phyloP scores from a whole-genome alignment of 2,888 invertebrate species.

The Bimastos eiseni region DNA sequence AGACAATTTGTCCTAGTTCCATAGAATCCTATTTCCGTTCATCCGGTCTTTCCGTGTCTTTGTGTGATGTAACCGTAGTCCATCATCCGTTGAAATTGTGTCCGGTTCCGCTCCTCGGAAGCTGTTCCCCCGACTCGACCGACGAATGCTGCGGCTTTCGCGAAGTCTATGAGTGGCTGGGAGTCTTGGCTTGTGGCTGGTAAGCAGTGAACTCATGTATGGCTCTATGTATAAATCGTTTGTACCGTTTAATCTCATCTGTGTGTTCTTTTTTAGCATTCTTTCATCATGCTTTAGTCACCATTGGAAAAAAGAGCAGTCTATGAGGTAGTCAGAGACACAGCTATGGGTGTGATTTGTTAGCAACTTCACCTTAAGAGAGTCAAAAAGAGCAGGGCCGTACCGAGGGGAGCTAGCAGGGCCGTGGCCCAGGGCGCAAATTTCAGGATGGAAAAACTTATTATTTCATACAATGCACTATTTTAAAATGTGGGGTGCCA shows the following conservation, averaged over 20 bases:
- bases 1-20: constrained; percentile 50
- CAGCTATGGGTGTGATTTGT: too few relatives aligned
- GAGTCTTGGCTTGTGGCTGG: constrained; percentile 51
- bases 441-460: too few relatives aligned
- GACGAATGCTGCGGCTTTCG: constrained; percentile 39
- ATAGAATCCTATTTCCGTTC: constrained; percentile 50
- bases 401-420: too few relatives aligned
- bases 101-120: background rate
- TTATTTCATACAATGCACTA: too few relatives aligned
- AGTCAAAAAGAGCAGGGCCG: too few relatives aligned
- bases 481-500: too few relatives aligned
- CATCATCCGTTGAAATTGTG: background rate
- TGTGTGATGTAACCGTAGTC: constrained; percentile 19
- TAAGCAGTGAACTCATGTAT: constrained; percentile 32
- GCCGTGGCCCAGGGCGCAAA: too few relatives aligned
- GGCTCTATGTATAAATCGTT: background rate
- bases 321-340: too few relatives aligned
- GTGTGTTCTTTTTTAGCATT: too few relatives aligned
- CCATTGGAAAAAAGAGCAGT: too few relatives aligned
- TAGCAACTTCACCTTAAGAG: background rate
- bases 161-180: constrained; percentile 56
- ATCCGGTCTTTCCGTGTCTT: constrained; percentile 39
- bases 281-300: too few relatives aligned
- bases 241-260: background rate
- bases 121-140: background rate